Base-by-base conservation (phyloP, 2,797 vertebrate species). In the Falco biarmicus region DNA sequence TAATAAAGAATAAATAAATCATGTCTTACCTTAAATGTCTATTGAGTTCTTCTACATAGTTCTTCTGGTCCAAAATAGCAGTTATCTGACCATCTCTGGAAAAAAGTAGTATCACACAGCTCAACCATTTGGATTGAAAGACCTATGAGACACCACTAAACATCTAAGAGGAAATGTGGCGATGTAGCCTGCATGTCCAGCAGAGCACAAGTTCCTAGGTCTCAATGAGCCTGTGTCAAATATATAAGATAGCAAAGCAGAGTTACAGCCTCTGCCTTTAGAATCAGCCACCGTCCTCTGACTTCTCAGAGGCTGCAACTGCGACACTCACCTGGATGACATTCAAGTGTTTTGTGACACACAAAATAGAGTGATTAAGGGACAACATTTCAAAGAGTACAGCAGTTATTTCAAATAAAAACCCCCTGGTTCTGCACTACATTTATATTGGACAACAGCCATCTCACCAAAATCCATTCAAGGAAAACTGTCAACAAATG, bases 11-110 rank as follows among this genome's bases (percentile, higher is more conserved):
- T 8, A 80, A 51, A 47, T 16, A 54, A 39, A 68, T 18, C 13
- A 47, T 7, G 31, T 37, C 76, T 96, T 98, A 99, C 99, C 99
- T 99, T 95, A 99, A 98, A 97, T 99, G 99, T 98, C 99, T 99
- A 94, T 99, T 99, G 82, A 99, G 99, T 95, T 99, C 99, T 97
- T 99, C 99, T n/a, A 99, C 99, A 21, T 99, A 99, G 97, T 99
- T 99, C 97, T 99, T 99, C 98, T 99, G 99, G 94, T 99, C 99
- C 74, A 99, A 98, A 94, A 99, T 99, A 15, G 99, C 99, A 50
- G 99, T 99, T 98, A 99, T 99, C 96, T 99, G 99, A 57, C 99
- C 99, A 79, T 99, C 99, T 17, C 99, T 98, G 98, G 64, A 90
- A 78, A 78, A 70, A 41, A 75, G 21, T 51, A 84, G 6, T 15